Evolutionary conservation across 2,888 invertebrate genomes (phyloP).

Genomic region (Anorthoa munda): DNA sequence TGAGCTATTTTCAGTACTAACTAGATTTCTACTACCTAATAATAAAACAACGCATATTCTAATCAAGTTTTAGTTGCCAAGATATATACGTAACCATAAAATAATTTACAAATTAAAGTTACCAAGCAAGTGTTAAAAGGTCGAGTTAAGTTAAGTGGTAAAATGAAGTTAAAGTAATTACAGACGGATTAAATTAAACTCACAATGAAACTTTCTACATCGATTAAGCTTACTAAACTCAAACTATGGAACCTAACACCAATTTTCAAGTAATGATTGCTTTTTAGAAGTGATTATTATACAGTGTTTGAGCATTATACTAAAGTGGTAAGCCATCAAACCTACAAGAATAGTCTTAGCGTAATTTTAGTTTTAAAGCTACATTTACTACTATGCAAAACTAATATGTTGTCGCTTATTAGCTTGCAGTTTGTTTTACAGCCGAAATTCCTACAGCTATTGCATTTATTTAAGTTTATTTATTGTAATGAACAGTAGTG

Average conservation of each 20-base stretch:
- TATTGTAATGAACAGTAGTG: too few species aligned
- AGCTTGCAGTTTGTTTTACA: neutral
- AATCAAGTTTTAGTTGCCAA: neutral
- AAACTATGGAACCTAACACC: constrained; percentile 16
- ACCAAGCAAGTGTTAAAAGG: neutral
- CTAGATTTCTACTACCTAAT: too few species aligned
- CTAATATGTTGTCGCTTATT: too few species aligned
- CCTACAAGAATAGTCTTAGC: too few species aligned
- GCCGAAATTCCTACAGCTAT: too few species aligned
- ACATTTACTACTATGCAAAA: too few species aligned
- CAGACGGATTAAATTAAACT: constrained; percentile 29
- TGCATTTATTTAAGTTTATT: too few species aligned
- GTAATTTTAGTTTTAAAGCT: too few species aligned
- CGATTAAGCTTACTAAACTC: constrained; percentile 24
- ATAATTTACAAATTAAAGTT: neutral
- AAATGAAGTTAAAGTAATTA: constrained; percentile 20
- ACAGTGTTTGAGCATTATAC: neutral
- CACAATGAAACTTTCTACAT: constrained; percentile 25
- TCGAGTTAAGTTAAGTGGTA: neutral
- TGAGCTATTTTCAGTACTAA: neutral
- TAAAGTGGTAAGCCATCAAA: neutral
- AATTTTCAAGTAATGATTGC: constrained; percentile 9
- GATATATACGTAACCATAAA: neutral
- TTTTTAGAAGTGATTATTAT: constrained; percentile 14
- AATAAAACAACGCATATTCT: too few species aligned